Evolutionary conservation across 30 jellyfish, hydroid and myxozoan species (phyloP).

Genomic region (Hydra vulgaris): DNA sequence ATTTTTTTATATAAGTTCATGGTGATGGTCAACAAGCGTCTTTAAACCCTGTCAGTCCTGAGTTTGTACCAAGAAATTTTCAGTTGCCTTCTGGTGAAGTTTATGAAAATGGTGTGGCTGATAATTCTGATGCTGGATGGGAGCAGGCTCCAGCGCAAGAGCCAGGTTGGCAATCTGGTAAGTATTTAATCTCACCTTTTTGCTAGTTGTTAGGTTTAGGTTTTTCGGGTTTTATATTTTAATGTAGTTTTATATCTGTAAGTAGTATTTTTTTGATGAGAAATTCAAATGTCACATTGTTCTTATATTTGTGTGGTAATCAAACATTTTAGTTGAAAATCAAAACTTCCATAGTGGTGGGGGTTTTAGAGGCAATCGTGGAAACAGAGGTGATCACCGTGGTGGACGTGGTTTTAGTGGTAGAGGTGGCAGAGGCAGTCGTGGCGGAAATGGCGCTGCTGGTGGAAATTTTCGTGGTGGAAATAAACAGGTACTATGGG

Average conservation of each 20-base stretch:
- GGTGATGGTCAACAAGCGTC: slow-evolving; percentile 41
- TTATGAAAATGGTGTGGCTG: slow-evolving; percentile 31
- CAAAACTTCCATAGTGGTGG: slow-evolving; percentile 46
- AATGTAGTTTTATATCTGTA: too few species aligned
- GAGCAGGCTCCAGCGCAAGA: slow-evolving; percentile 9
- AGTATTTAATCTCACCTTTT: not conserved
- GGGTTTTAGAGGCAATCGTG: slow-evolving; percentile 49
- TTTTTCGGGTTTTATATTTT: not conserved
- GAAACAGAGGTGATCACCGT: slow-evolving; percentile 55
- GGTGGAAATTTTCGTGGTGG: slow-evolving; percentile 11
- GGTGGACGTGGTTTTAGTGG: slow-evolving; percentile 62
- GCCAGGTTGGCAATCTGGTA: slow-evolving; percentile 27
- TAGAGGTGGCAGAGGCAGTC: slow-evolving; percentile 35
- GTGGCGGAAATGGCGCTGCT: slow-evolving; percentile 17
- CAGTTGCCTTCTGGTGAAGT: slow-evolving; percentile 23
- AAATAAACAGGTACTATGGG: not conserved
- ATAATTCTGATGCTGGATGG: slow-evolving; percentile 23
- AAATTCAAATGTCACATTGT: too few species aligned
- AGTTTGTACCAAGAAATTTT: slow-evolving; percentile 72
- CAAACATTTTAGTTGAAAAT: slow-evolving; percentile 12
- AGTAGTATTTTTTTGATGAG: too few species aligned
- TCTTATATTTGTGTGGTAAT: too few species aligned
- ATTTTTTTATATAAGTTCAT: slow-evolving; percentile 1
- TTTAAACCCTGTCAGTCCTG: slow-evolving; percentile 90
- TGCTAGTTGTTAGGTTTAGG: too few species aligned